Conservation (phyloP, 2,113 vertebrate genomes). For the Festucalex cinctus region DNA sequence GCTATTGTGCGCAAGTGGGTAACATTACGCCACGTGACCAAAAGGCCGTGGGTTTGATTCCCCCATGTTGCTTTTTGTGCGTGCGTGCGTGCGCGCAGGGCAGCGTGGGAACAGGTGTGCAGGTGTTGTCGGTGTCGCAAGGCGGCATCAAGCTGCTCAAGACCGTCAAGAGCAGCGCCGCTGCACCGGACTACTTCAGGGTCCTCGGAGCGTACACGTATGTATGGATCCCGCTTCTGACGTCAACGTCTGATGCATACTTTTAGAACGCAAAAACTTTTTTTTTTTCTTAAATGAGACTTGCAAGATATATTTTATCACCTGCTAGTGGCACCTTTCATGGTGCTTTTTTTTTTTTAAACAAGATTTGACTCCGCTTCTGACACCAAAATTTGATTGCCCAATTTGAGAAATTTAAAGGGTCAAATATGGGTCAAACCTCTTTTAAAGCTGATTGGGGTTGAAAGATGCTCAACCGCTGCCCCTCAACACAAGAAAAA, state of each 20-base stretch:
- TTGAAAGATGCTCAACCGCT: background rate
- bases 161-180: slow-evolving; percentile 76
- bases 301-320: too few species aligned
- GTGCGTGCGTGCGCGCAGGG: slow-evolving; percentile 73
- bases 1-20: too few species aligned
- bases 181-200: slow-evolving; percentile 80
- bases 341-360: too few species aligned
- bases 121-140: slow-evolving; percentile 90
- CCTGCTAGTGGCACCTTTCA: too few species aligned
- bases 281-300: background rate
- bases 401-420: background rate
- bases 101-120: slow-evolving; percentile 90
- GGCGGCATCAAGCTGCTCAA: slow-evolving; percentile 85
- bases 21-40: too few species aligned
- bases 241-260: background rate
- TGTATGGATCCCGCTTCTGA: slow-evolving; percentile 57
- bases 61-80: slow-evolving; percentile 4
- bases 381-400: background rate
- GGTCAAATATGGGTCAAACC: background rate
- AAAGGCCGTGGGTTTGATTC: too few species aligned
- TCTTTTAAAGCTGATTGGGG: background rate
- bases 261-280: background rate
- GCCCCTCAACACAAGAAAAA: background rate
- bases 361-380: background rate
- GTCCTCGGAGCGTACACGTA: slow-evolving; percentile 87